phyloP scores from a whole-genome alignment of 1,140 invertebrate species.

The Halyomorpha halys region DNA sequence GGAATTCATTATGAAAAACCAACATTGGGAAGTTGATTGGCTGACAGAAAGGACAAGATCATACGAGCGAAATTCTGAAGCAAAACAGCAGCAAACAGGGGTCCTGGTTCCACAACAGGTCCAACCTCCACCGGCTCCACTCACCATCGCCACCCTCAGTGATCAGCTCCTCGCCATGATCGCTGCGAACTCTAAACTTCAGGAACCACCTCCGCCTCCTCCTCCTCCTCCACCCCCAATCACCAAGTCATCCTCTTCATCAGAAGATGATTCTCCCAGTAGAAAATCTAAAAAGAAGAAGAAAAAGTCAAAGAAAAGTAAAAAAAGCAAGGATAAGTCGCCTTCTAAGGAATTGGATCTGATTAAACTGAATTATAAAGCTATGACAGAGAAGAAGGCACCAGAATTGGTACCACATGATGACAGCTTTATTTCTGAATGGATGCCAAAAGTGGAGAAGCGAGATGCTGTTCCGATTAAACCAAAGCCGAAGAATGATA shows the following conservation, averaged over 20 bases:
- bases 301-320: slow-evolving; percentile 21
- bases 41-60: slow-evolving; percentile 66
- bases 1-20: slow-evolving; percentile 68
- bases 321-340: slow-evolving; percentile 18
- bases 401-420: background rate
- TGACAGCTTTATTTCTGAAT: slow-evolving; percentile 8
- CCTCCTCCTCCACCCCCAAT: slow-evolving; percentile 15
- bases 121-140: slow-evolving; percentile 8
- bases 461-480: background rate
- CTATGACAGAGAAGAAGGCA: background rate
- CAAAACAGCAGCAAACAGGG: background rate
- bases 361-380: slow-evolving; percentile 6
- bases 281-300: slow-evolving; percentile 21
- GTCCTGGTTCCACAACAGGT: background rate
- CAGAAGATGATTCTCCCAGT: slow-evolving; percentile 2
- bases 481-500: background rate
- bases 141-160: background rate
- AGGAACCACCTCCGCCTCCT: slow-evolving; percentile 28
- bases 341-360: background rate
- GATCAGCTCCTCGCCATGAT: slow-evolving; percentile 25
- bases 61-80: slow-evolving; percentile 37
- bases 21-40: slow-evolving; percentile 76
- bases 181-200: slow-evolving; percentile 19
- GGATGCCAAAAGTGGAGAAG: slow-evolving; percentile 4
- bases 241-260: slow-evolving; percentile 4